phyloP scores from a whole-genome alignment of 2,888 invertebrate genomes.

The Platycheirus albimanus region DNA sequence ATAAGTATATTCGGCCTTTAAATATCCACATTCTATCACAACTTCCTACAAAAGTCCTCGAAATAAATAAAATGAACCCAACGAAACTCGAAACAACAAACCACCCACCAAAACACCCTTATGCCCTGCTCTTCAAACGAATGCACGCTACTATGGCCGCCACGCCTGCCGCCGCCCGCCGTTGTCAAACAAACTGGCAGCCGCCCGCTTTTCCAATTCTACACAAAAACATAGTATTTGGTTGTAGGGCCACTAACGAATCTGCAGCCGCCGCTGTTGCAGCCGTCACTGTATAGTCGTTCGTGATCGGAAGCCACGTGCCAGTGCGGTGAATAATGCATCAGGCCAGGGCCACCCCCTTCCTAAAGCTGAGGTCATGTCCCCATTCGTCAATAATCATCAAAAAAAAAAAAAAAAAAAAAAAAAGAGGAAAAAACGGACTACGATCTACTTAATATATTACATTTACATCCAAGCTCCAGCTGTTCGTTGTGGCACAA shows the following conservation, averaged over 20 bases:
- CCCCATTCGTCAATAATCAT: conserved; percentile 64
- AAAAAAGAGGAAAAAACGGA: conserved; percentile 16
- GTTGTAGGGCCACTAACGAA: conserved; percentile 57
- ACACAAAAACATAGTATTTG: conserved; percentile 7
- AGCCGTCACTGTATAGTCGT: conserved; percentile 45
- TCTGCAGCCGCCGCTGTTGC: conserved; percentile 27
- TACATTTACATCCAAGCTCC: conserved; percentile 58
- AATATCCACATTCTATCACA: conserved; percentile 54
- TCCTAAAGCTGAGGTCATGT: conserved; percentile 66
- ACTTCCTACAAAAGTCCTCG: conserved; percentile 37
- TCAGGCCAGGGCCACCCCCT: conserved; percentile 72
- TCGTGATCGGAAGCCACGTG: conserved; percentile 74
- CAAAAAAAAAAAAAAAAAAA: conserved; percentile 29
- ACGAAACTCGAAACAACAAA: conserved; percentile 45
- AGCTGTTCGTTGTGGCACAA: conserved; percentile 56
- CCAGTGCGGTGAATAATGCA: conserved; percentile 72
- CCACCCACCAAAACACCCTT: conserved; percentile 57
- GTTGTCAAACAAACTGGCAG: conserved; percentile 67
- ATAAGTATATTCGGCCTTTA: conserved; percentile 27
- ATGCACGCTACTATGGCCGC: conserved; percentile 20
- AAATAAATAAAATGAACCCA: conserved; percentile 2
- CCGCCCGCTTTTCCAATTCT: conserved; percentile 63
- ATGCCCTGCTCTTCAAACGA: conserved; percentile 19
- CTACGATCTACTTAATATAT: conserved; percentile 68
- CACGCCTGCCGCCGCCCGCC: conserved; percentile 24